These are phyloP conservation scores for Martes martes DNA, from an alignment of 2,113 vertebrate genomes.

Conservation along the genomic window DNA sequence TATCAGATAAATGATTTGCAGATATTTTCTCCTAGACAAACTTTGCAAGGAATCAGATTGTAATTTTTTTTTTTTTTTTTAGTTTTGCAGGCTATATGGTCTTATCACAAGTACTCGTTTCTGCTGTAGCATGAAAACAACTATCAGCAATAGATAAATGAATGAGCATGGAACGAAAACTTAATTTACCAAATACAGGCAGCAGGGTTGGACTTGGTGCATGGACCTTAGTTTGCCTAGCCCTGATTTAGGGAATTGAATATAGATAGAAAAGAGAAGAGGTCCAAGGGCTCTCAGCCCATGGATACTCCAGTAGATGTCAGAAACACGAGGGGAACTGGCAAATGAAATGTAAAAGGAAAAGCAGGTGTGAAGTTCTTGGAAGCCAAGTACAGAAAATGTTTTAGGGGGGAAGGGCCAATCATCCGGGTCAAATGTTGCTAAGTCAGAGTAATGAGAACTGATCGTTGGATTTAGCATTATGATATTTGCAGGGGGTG, in stretches of 20 bases:
- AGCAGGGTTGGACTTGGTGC: not conserved
- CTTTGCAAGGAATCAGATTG: not conserved
- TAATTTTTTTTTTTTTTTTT: not conserved
- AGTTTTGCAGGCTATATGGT: not conserved
- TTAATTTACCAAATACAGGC: not conserved
- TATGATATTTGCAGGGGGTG: not conserved
- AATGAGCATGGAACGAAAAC: not conserved
- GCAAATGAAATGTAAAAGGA: not conserved
- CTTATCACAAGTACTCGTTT: not conserved
- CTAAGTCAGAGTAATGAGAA: not conserved
- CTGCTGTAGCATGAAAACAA: not conserved
- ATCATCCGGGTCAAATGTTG: not conserved
- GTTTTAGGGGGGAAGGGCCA: not conserved
- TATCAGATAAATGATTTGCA: not conserved
- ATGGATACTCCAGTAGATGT: not conserved
- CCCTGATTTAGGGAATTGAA: not conserved
- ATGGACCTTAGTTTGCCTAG: not conserved
- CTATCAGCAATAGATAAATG: not conserved
- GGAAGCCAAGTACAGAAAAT: not conserved
- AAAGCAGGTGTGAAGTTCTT: not conserved
- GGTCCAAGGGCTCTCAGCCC: not conserved
- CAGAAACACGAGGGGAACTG: not conserved
- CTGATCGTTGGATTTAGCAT: not conserved
- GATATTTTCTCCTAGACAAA: not conserved
- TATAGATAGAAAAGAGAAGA: not conserved